phyloP scores from a whole-genome alignment of 2,888 invertebrate species.

The Cheilosia pagana region DNA sequence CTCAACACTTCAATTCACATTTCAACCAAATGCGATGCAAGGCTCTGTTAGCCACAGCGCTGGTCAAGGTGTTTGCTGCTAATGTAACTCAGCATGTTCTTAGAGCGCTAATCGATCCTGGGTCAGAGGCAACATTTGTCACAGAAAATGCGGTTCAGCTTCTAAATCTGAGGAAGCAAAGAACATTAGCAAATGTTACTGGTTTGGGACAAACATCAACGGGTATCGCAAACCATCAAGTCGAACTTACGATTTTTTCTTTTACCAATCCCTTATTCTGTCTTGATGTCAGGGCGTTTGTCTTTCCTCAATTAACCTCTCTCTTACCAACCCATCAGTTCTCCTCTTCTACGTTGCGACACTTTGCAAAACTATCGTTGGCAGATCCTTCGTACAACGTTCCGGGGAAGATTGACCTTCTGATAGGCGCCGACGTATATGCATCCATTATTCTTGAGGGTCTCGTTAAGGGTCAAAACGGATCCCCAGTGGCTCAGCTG shows the following conservation, averaged over 20 bases:
- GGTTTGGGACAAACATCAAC: conserved; percentile 6
- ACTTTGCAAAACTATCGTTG: conserved; percentile 8
- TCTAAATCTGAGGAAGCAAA: neutral
- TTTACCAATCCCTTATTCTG: too few relatives aligned
- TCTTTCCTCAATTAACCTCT: too few relatives aligned
- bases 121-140: conserved; percentile 14
- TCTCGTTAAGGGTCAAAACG: neutral
- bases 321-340: too few relatives aligned
- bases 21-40: neutral
- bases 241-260: neutral
- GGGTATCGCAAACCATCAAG: neutral
- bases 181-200: conserved; percentile 8
- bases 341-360: neutral
- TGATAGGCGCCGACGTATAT: conserved; percentile 30
- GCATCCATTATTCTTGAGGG: conserved; percentile 34
- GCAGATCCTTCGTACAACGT: conserved; percentile 12
- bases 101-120: conserved; percentile 10
- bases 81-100: conserved; percentile 1
- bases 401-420: conserved; percentile 24
- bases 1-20: neutral
- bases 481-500: conserved; percentile 21
- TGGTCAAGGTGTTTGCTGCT: neutral
- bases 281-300: too few relatives aligned
- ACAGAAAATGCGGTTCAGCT: neutral
- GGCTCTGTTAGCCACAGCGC: neutral